phyloP scores from a whole-genome alignment of 1,140 invertebrate species.

The Teleopsis dalmanni region DNA sequence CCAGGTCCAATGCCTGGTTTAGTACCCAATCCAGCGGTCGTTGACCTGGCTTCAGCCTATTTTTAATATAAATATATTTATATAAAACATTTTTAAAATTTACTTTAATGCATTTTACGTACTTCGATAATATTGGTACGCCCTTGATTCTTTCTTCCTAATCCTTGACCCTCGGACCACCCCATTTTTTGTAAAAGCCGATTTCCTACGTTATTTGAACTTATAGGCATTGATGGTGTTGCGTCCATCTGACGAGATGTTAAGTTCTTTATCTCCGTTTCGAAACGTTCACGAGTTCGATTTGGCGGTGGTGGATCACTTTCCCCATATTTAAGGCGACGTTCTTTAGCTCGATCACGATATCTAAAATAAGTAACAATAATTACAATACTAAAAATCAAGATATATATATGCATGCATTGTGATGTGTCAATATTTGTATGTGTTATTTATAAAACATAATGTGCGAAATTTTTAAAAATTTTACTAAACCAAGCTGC shows the following conservation, averaged over 20 bases:
- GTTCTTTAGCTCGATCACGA: constrained; percentile 92
- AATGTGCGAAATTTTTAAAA: too few species aligned
- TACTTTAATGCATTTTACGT: neutral
- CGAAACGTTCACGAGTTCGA: constrained; percentile 62
- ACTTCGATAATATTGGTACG: constrained; percentile 85
- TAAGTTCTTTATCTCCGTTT: constrained; percentile 41
- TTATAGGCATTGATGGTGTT: constrained; percentile 54
- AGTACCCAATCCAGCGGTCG: constrained; percentile 64
- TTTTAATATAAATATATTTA: constrained; percentile 2
- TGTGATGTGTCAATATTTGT: too few species aligned
- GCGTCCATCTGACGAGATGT: constrained; percentile 25
- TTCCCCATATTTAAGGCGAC: constrained; percentile 88
- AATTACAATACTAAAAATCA: neutral
- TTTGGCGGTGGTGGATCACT: constrained; percentile 65
- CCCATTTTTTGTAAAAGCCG: constrained; percentile 97
- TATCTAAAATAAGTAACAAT: constrained; percentile 53
- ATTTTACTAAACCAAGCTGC: too few species aligned
- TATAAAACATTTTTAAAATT: neutral
- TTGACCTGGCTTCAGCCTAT: constrained; percentile 46
- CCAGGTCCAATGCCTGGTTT: constrained; percentile 60
- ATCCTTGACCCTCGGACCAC: constrained; percentile 91
- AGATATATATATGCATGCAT: too few species aligned
- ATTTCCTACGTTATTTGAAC: constrained; percentile 83
- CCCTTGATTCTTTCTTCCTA: constrained; percentile 91
- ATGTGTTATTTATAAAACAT: too few species aligned